phyloP scores from a whole-genome alignment of 2,797 vertebrate genomes.

The Manis javanica region DNA sequence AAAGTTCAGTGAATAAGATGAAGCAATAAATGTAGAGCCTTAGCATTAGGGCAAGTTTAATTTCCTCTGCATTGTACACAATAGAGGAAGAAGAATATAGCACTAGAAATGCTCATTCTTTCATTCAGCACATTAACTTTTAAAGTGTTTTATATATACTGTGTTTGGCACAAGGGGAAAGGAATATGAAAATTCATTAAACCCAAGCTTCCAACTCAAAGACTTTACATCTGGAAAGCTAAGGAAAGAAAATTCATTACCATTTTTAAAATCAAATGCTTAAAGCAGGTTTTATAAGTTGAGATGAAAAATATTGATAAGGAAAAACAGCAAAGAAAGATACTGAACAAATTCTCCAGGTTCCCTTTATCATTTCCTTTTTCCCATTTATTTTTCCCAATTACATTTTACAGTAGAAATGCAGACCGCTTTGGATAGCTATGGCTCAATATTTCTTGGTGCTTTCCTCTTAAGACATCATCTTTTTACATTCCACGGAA shows the following conservation, averaged over 20 bases:
- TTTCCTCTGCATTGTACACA: conserved; percentile 49
- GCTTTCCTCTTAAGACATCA: conserved; percentile 86
- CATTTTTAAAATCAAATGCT: conserved; percentile 54
- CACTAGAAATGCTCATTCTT: conserved; percentile 13
- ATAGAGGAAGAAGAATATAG: background rate
- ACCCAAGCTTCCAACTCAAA: conserved; percentile 47
- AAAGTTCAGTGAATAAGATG: background rate
- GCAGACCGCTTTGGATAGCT: conserved; percentile 79
- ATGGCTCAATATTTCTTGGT: background rate
- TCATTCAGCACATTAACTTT: conserved; percentile 11
- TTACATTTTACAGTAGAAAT: conserved; percentile 83
- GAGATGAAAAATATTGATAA: conserved; percentile 20
- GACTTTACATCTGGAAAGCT: conserved; percentile 37
- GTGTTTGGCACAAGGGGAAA: conserved; percentile 26
- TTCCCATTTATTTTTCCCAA: conserved; percentile 67
- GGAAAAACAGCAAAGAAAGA: conserved; percentile 49
- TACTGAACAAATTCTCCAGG: conserved; percentile 58
- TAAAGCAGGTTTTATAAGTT: conserved; percentile 58
- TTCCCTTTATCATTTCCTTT: conserved; percentile 44
- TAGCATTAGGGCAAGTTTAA: background rate
- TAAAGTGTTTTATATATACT: background rate
- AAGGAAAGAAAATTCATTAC: conserved; percentile 31
- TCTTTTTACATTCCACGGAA: conserved; percentile 97
- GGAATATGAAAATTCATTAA: conserved; percentile 31
- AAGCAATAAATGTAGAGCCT: background rate